Conservation (phyloP, 1,140 invertebrate genomes). For the Drosophila pruinosa region DNA sequence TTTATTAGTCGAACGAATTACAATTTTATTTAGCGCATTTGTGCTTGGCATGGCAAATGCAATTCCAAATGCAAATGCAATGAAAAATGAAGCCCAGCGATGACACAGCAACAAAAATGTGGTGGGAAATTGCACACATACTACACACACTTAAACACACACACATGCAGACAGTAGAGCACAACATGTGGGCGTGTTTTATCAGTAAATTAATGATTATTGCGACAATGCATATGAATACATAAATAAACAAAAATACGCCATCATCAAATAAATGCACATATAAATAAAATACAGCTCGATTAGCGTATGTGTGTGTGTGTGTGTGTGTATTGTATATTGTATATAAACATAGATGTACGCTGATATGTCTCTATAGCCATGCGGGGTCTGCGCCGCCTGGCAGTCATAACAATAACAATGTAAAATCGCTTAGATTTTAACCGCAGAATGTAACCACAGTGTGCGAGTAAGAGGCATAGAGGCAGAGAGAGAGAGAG, state of each 20-base stretch:
- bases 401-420: conserved; percentile 78
- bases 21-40: conserved; percentile 25
- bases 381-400: conserved; percentile 11
- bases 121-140: not conserved
- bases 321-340: not conserved
- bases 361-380: conserved; percentile 23
- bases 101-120: conserved; percentile 37
- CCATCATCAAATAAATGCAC: conserved; percentile 79
- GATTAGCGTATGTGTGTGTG: not conserved
- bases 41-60: not conserved
- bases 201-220: conserved; percentile 79
- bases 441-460: conserved; percentile 66
- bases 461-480: not conserved
- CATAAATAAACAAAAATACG: conserved; percentile 79
- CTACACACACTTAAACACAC: conserved; percentile 4
- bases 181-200: conserved; percentile 53
- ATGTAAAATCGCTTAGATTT: conserved; percentile 81
- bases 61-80: conserved; percentile 31
- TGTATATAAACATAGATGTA: not conserved
- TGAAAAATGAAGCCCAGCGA: conserved; percentile 61
- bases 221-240: conserved; percentile 79
- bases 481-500: conserved; percentile 3
- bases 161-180: not conserved
- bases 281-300: conserved; percentile 55
- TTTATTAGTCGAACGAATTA: conserved; percentile 49